phyloP scores from a whole-genome alignment of 2,113 vertebrate species.

The Silurus glanis region DNA sequence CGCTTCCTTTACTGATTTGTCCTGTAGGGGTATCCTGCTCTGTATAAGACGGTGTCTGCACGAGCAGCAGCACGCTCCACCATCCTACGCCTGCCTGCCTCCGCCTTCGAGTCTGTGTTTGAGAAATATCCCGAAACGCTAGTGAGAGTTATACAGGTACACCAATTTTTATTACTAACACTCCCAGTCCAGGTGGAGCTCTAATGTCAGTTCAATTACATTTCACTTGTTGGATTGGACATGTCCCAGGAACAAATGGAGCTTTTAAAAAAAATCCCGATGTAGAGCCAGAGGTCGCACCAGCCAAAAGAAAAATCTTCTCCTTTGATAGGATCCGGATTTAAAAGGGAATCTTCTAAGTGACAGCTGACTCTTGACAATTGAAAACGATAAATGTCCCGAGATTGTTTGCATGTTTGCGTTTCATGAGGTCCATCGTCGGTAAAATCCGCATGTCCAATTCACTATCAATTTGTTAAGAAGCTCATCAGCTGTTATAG shows the following conservation, averaged over 20 bases:
- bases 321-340: neutral
- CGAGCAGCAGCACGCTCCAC: conserved; percentile 82
- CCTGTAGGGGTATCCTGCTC: conserved; percentile 83
- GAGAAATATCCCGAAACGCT: conserved; percentile 93
- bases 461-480: neutral
- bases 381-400: neutral
- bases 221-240: neutral
- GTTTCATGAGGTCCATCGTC: neutral
- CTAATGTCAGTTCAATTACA: neutral
- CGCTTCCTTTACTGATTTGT: neutral
- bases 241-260: neutral
- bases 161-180: neutral
- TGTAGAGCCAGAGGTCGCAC: neutral
- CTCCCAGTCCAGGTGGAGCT: neutral
- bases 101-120: conserved; percentile 88
- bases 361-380: neutral
- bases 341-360: neutral
- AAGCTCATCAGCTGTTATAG: neutral
- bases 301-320: neutral
- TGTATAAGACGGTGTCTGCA: conserved; percentile 89
- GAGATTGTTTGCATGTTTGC: neutral
- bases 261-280: neutral
- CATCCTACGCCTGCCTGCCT: conserved; percentile 85
- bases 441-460: no score
- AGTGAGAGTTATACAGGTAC: conserved; percentile 92